phyloP scores from a whole-genome alignment of 1,140 invertebrate genomes.

The Pogonus chalceus region DNA sequence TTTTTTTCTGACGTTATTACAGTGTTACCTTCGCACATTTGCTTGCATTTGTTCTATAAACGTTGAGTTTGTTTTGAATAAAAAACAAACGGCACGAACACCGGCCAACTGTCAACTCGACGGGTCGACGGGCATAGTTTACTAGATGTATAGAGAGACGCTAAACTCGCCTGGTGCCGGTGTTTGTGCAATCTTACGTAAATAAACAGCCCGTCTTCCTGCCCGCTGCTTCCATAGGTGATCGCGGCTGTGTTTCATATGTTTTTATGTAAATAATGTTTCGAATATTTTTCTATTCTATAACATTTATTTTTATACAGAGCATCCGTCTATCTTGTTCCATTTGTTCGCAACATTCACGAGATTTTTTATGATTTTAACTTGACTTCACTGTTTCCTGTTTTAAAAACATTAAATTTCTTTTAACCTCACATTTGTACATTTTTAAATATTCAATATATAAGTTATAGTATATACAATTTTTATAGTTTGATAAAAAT shows the following conservation, averaged over 20 bases:
- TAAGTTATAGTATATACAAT: too few species aligned
- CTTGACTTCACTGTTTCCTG: too few species aligned
- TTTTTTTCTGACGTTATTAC: too few species aligned
- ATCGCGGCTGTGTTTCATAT: slow-evolving; percentile 4
- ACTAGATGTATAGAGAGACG: not conserved
- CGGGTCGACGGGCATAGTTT: too few species aligned
- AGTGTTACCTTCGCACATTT: too few species aligned
- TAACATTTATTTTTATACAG: slow-evolving; percentile 3
- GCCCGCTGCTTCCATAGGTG: not conserved
- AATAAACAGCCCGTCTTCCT: slow-evolving; percentile 2
- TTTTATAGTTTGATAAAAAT: too few species aligned
- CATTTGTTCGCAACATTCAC: too few species aligned
- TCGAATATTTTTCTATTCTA: slow-evolving; percentile 6
- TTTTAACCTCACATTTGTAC: too few species aligned
- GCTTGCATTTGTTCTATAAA: not conserved
- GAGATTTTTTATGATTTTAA: too few species aligned
- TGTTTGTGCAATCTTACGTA: slow-evolving; percentile 6
- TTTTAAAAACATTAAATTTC: too few species aligned
- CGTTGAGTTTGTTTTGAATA: not conserved
- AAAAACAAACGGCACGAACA: slow-evolving; percentile 1
- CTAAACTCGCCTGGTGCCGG: not conserved
- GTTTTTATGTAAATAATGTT: slow-evolving; percentile 6
- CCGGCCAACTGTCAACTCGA: not conserved
- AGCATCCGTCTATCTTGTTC: not conserved
- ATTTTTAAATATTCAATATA: too few species aligned